Conservation (phyloP, 35 echinoderm and acorn worm genomes). For the Hemicentrotus pulcherrimus region DNA sequence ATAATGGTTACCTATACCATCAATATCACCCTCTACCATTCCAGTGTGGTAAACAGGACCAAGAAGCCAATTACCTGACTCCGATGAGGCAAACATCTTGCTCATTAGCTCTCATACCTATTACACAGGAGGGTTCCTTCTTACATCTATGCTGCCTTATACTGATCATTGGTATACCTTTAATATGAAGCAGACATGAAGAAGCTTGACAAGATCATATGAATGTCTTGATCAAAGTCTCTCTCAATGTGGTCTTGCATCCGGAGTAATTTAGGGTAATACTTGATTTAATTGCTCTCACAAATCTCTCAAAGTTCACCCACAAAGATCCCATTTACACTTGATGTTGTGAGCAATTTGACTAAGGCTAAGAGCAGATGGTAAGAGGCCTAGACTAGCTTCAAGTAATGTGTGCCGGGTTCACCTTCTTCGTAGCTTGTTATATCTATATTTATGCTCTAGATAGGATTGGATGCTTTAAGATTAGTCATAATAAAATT, state of each 20-base stretch:
- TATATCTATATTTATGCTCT: not conserved
- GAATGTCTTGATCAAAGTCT: not conserved
- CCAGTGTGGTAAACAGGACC: not conserved
- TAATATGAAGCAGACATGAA: not conserved
- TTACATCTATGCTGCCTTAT: not conserved
- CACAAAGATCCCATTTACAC: not conserved
- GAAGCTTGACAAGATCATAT: not conserved
- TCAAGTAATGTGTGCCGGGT: not conserved
- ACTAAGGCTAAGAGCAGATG: not conserved
- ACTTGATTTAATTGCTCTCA: not conserved
- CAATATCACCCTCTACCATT: not conserved
- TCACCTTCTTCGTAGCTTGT: not conserved
- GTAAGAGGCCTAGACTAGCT: not conserved
- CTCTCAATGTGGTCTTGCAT: not conserved
- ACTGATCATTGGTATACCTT: too few relatives aligned
- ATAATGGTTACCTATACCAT: not conserved
- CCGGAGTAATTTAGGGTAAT: constrained; percentile 7
- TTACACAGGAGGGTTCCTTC: not conserved
- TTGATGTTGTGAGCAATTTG: not conserved
- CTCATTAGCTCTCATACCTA: not conserved
- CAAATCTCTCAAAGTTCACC: not conserved
- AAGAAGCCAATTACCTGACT: not conserved
- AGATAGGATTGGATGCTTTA: not conserved
- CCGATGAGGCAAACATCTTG: not conserved
- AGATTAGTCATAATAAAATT: not conserved